phyloP scores from a whole-genome alignment of 1,140 invertebrate genomes.

The Drosophila guanche region DNA sequence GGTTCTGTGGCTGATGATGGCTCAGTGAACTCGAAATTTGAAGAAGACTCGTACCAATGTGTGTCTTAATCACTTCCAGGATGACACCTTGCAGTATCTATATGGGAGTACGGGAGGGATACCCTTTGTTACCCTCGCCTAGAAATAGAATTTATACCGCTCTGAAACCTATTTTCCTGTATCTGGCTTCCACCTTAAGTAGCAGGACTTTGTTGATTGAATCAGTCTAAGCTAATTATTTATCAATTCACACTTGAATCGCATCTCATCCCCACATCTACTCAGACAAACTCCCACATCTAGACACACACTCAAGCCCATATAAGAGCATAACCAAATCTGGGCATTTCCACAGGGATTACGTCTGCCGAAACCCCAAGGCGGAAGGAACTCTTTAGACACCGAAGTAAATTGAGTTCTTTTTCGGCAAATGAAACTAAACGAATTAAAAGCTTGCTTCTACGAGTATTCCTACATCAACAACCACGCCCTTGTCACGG shows the following conservation, averaged over 20 bases:
- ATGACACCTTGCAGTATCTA: not conserved
- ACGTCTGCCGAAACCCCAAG: slow-evolving; percentile 30
- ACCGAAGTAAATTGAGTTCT: slow-evolving; percentile 61
- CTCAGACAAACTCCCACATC: not conserved
- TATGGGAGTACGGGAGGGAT: no score
- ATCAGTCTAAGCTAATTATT: slow-evolving; percentile 40
- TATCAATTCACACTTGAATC: slow-evolving; percentile 34
- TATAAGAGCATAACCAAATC: slow-evolving; percentile 39
- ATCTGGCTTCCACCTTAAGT: no score
- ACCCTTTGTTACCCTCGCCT: no score
- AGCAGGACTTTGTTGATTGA: slow-evolving; percentile 13
- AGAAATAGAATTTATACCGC: no score
- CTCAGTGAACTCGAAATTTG: slow-evolving; percentile 47
- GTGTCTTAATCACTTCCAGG: slow-evolving; percentile 19
- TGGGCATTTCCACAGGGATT: slow-evolving; percentile 57
- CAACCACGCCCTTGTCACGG: slow-evolving; percentile 4
- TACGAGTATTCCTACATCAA: not conserved
- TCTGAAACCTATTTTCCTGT: no score
- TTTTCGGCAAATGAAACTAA: slow-evolving; percentile 71
- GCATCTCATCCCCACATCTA: not conserved
- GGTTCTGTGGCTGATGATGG: not conserved
- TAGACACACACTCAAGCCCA: slow-evolving; percentile 4
- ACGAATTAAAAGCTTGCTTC: slow-evolving; percentile 64
- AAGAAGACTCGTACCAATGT: not conserved
- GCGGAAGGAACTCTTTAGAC: slow-evolving; percentile 32